Conservation (phyloP, 1,140 invertebrate species). For the Pogonognathellus flavescens region DNA sequence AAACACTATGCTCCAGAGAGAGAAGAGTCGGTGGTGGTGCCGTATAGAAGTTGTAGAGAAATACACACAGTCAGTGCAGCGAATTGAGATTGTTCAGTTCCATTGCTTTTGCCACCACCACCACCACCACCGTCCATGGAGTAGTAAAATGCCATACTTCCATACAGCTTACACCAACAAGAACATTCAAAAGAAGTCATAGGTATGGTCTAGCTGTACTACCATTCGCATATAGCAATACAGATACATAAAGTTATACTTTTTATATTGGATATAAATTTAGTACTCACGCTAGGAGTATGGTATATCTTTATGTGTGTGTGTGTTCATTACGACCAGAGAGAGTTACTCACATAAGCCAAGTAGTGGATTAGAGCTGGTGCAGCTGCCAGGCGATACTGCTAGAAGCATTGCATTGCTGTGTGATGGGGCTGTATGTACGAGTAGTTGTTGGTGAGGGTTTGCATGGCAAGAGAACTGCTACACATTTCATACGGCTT, state of each 20-base stretch:
- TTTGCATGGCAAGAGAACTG: constrained; percentile 13
- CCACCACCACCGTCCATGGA: not conserved
- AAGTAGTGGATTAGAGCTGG: constrained; percentile 34
- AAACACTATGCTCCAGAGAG: not conserved
- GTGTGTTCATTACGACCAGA: too few species aligned
- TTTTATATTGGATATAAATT: too few species aligned
- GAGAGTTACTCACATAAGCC: too few species aligned
- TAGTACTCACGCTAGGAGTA: too few species aligned
- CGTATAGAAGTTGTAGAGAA: not conserved
- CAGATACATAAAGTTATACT: too few species aligned
- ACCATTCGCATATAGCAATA: too few species aligned
- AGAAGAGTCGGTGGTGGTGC: not conserved
- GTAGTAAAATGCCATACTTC: constrained; percentile 5
- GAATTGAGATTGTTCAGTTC: constrained; percentile 11
- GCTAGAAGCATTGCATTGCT: not conserved
- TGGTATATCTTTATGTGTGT: too few species aligned
- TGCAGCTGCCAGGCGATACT: constrained; percentile 39
- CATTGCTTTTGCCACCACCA: not conserved
- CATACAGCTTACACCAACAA: too few species aligned
- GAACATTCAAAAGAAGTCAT: too few species aligned
- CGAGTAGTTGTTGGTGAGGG: constrained; percentile 20
- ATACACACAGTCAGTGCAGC: not conserved
- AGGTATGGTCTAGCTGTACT: too few species aligned
- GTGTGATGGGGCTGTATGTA: constrained; percentile 1
- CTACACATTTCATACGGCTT: constrained; percentile 47